These are phyloP conservation scores for Hyperopisus bebe DNA, from an alignment of 2,113 vertebrate species.

Conservation along the genomic window DNA sequence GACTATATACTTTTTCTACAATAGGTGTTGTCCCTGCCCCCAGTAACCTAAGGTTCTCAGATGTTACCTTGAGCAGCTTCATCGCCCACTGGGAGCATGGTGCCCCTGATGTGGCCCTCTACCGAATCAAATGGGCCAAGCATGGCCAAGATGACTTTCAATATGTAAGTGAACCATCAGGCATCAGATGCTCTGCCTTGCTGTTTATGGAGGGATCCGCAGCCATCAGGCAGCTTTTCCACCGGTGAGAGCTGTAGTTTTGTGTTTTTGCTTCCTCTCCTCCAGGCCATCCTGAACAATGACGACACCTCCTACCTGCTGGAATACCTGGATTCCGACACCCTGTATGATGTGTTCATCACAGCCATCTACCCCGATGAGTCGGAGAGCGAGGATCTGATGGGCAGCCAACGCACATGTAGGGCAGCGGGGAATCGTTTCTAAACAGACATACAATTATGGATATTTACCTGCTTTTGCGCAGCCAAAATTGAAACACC, in stretches of 20 bases:
- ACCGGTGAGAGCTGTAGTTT: background rate
- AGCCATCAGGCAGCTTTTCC: background rate
- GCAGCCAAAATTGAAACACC: background rate
- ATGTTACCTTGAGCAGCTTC: slow-evolving; percentile 77
- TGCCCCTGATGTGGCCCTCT: slow-evolving; percentile 87
- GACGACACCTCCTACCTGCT: slow-evolving; percentile 75
- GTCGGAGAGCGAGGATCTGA: slow-evolving; percentile 86
- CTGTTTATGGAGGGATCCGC: background rate
- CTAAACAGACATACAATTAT: background rate
- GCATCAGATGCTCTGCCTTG: background rate
- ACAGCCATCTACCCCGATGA: slow-evolving; percentile 97
- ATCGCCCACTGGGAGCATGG: slow-evolving; percentile 87
- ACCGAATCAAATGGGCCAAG: slow-evolving; percentile 81
- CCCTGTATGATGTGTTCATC: slow-evolving; percentile 80
- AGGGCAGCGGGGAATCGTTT: slow-evolving; percentile 45
- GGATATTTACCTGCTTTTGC: background rate
- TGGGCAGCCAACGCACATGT: slow-evolving; percentile 83
- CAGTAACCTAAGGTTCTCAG: slow-evolving; percentile 76
- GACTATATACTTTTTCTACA: background rate
- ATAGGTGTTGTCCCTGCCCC: slow-evolving; percentile 81
- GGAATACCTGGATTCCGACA: slow-evolving; percentile 78
- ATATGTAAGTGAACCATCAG: slow-evolving; percentile 50
- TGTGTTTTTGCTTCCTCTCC: slow-evolving; percentile 19
- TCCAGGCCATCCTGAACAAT: slow-evolving; percentile 80
- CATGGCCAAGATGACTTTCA: slow-evolving; percentile 55